Evolutionary conservation across 2,113 vertebrate genomes (phyloP).

Genomic region (Spizaetus ornatus): DNA sequence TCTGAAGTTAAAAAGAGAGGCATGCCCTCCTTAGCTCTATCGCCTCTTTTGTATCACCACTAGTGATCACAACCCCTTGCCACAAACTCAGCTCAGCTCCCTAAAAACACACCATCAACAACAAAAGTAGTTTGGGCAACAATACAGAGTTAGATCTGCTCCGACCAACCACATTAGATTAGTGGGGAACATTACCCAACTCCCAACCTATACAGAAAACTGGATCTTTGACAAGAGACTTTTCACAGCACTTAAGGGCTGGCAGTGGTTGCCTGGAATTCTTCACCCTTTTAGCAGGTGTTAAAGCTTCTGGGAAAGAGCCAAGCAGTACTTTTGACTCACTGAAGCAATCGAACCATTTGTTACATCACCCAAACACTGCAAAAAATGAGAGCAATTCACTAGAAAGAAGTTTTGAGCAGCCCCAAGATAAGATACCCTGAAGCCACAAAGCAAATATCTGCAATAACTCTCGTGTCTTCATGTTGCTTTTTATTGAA

Average conservation of each 20-base stretch:
- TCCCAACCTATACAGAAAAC: neutral
- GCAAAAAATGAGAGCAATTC: neutral
- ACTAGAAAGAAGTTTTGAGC: neutral
- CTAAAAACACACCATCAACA: neutral
- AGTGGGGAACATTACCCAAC: neutral
- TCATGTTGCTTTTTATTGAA: constrained; percentile 33
- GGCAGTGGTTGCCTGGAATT: constrained; percentile 35
- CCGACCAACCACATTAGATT: neutral
- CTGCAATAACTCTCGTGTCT: neutral
- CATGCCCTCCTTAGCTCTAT: neutral
- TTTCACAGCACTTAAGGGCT: constrained; percentile 19
- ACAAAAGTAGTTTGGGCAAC: neutral
- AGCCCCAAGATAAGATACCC: neutral
- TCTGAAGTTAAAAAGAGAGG: neutral
- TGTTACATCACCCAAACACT: neutral
- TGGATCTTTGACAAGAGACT: constrained; percentile 35
- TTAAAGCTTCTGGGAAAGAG: constrained; percentile 33
- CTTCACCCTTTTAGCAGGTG: constrained; percentile 52
- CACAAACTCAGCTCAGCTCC: neutral
- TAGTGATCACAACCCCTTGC: neutral
- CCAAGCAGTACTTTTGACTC: constrained; percentile 4
- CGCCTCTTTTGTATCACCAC: neutral
- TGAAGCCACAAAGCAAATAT: neutral
- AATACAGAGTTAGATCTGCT: neutral
- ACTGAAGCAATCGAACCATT: neutral